Base-by-base conservation (phyloP, 2,797 vertebrate genomes). In the Allobates femoralis region DNA sequence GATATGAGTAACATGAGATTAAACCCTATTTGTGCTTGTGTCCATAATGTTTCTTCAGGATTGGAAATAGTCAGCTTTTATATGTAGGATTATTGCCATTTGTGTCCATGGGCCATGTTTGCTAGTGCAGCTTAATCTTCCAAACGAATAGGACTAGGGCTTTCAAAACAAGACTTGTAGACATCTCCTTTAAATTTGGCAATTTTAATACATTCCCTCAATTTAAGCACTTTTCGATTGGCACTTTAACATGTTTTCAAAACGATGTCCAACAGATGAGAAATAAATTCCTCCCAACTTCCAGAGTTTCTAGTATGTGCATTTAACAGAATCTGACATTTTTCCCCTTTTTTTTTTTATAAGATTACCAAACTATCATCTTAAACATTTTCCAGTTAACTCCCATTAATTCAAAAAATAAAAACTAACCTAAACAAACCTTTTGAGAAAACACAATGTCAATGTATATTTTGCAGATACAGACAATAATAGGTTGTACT, bases 361-460 rank as follows among this genome's bases (percentile, higher is more conserved):
- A 50, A 50, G n/a, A 46, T 5, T 10, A 30, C 23, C 15, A 76
- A 3, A 28, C 53, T 30, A 30, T 77, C 16, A 55, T 32, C 51
- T 30, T 7, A 3, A 21, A 30, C 75, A 77, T 77, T 32, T 77
- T 79, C 51, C 75, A 78, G 75, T 78, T 32, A 21, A 14, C 19
- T 58, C 51, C 41, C 75, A 30, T 19, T 58, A 78, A 56, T 37
- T 71, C 30, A 66, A 66, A 66, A 64, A 69, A 69, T 18, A 41
- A 71, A 71, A 46, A 12, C 34, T 30, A 41, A 23, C 34, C 67
- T 71, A 11, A 71, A 21, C 34, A 71, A 71, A 71, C 37, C 21
- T 71, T 2, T 53, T 78, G 51, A 3, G 16, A 23, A 30, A 56
- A 78, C 51, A 78, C 28, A 56, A 5, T 23, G 53, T 60, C 50